A percentile compares a stretch with the other conserved stretches of the same genome.
Conservation (phyloP, 2,888 invertebrate genomes). For the Pterostichus niger region DNA sequence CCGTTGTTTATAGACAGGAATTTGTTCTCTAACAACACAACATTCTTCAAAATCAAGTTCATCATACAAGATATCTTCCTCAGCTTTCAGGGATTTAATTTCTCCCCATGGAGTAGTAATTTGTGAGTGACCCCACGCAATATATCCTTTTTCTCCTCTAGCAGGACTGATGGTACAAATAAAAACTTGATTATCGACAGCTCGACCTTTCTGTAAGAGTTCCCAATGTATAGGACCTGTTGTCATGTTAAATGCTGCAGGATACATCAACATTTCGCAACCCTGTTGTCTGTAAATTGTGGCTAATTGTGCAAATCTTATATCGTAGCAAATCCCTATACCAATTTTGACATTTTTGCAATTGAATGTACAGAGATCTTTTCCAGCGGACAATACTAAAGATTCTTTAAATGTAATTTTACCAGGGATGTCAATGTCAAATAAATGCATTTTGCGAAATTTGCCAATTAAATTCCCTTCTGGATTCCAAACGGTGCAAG, state of each 20-base stretch:
- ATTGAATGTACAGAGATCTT: slow-evolving; percentile 86
- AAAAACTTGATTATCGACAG: slow-evolving; percentile 93
- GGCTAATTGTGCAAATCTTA: slow-evolving; percentile 94
- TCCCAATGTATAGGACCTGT: slow-evolving; percentile 98
- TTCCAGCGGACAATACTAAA: slow-evolving; percentile 88
- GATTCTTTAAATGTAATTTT: slow-evolving; percentile 97
- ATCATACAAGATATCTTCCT: slow-evolving; percentile 85
- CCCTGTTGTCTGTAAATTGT: slow-evolving; percentile 86
- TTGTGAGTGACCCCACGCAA: slow-evolving; percentile 94
- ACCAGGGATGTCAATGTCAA: slow-evolving; percentile 96
- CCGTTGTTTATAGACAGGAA: slow-evolving; percentile 87
- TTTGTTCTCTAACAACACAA: slow-evolving; percentile 89
- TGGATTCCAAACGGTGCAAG: slow-evolving; percentile 91
- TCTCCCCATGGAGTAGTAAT: slow-evolving; percentile 92
- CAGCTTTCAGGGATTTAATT: slow-evolving; percentile 83
- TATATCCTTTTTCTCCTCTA: slow-evolving; percentile 86
- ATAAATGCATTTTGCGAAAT: slow-evolving; percentile 95
- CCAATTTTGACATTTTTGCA: slow-evolving; percentile 88
- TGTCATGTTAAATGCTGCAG: slow-evolving; percentile 97
- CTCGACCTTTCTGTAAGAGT: slow-evolving; percentile 88
- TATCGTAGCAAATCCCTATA: slow-evolving; percentile 96
- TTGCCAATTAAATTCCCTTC: slow-evolving; percentile 88
- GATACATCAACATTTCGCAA: slow-evolving; percentile 93
- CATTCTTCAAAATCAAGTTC: slow-evolving; percentile 88
- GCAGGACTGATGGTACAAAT: slow-evolving; percentile 93